These are phyloP conservation scores for Phylloscopus trochilus DNA, from an alignment of 2,113 vertebrate genomes.

Conservation along the genomic window DNA sequence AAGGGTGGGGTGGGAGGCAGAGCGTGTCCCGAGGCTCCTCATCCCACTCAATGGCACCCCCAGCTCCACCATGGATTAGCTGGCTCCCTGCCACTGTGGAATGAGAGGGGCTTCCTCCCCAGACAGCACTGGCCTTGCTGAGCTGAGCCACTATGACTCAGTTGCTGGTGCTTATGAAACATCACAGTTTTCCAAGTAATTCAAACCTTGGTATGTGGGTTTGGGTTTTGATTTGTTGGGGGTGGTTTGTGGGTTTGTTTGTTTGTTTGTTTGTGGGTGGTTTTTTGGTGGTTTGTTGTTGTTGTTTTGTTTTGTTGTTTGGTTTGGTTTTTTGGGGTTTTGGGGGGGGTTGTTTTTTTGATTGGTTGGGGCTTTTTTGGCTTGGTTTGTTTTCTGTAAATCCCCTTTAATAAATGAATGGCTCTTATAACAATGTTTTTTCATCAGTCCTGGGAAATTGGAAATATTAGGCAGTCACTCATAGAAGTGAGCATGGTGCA, in stretches of 20 bases:
- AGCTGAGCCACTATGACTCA: not conserved
- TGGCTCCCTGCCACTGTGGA: not conserved
- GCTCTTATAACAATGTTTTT: not conserved
- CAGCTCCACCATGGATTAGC: accelerated
- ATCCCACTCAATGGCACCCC: accelerated
- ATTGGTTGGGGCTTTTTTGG: not conserved
- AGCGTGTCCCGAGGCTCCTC: accelerated
- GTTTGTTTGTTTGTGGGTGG: too few species aligned
- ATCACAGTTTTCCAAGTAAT: not conserved
- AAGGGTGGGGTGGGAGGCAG: not conserved
- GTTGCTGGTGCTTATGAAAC: not conserved
- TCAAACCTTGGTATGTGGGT: not conserved
- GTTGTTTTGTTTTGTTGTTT: too few species aligned
- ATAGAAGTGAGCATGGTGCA: accelerated
- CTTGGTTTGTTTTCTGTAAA: not conserved
- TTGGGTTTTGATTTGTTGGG: too few species aligned
- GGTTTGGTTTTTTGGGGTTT: too few species aligned
- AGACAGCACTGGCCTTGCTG: not conserved
- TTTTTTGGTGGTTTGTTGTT: too few species aligned
- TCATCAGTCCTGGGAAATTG: not conserved
- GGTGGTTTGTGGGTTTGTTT: too few species aligned
- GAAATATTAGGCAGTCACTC: not conserved
- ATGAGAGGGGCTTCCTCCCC: not conserved
- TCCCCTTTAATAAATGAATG: not conserved
- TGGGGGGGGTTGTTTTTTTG: not conserved